Evolutionary conservation across 64 coral and sea anemone genomes (phyloP), one percentile per base, ranked within the genome.

Genomic region (Catalaphyllia jardinei): DNA sequence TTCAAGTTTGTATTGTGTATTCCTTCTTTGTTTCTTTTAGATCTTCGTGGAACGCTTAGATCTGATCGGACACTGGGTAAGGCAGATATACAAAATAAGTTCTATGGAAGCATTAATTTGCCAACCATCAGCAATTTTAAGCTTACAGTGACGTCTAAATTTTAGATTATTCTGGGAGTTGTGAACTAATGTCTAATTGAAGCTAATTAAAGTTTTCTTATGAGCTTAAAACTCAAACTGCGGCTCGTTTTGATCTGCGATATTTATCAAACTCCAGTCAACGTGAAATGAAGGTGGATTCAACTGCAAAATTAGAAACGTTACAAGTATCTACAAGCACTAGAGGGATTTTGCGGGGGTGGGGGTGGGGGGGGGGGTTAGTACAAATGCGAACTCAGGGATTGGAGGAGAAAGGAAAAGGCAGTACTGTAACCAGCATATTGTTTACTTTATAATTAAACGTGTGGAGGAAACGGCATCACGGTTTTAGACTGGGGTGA

Each of bases 31-130:
- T 24, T 86, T 86, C 67, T 73, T 61, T 55, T 30, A 92, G 90
- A 83, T 92, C 29, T 92, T 86, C 50, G 24, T 77, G 28, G 90
- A 86, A 39, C 83, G 90, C 9, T 72, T 92, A 19, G 90, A 92
- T 76, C 73, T 92, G 22, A 86, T 92, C 61, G 81, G 90, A 75
- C 50, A 92, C 62, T 92, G 90, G 90, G 90, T 92, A 92, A 86
- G 90, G 22, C 25, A 49, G 1, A 22, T 11, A 69, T 11, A 69
- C 4, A 69, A 25, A 1, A 11, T 27, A 25, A 67, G 24, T 25
- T 67, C n/a, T 25, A 27, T 1, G 4, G 60, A 24, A 25, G 42
- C 3, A 46, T 46, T 46, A 46, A 63, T 31, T 10, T 83, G 18
- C 5, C 63, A 61, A 62, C 22, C 22, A 61, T 4, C 33, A 35